Percentiles rank a stretch among this genome's conserved stretches.
phyloP scores from a whole-genome alignment of 2,888 invertebrate species.

The Sarcophaga variegata region DNA sequence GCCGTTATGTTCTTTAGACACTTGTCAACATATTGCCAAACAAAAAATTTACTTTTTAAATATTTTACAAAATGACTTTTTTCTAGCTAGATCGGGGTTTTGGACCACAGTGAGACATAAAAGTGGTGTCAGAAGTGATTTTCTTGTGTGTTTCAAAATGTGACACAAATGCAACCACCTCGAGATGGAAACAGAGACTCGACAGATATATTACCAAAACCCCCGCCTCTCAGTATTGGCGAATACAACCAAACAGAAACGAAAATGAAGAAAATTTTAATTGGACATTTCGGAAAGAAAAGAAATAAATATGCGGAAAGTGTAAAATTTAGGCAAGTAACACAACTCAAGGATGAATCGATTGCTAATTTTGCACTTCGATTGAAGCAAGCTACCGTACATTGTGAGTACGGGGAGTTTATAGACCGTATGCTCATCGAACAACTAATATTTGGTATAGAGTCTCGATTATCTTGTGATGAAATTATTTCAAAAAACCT shows the following conservation, averaged over 20 bases:
- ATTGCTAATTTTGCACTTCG: slow-evolving; percentile 46
- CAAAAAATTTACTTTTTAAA: no score
- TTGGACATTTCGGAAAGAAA: slow-evolving; percentile 23
- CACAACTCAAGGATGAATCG: slow-evolving; percentile 39
- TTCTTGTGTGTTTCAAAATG: no score
- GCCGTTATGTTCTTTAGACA: no score
- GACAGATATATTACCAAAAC: background rate
- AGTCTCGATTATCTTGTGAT: slow-evolving; percentile 58
- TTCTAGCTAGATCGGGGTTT: no score
- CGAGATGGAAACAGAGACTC: background rate
- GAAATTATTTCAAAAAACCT: slow-evolving; percentile 60
- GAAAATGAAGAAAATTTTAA: slow-evolving; percentile 36
- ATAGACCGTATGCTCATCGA: slow-evolving; percentile 64
- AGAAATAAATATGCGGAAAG: slow-evolving; percentile 40
- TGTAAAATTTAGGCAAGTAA: slow-evolving; percentile 48
- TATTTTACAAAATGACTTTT: no score
- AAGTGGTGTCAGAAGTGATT: no score
- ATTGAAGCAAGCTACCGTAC: slow-evolving; percentile 50
- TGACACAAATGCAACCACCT: no score
- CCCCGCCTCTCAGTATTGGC: slow-evolving; percentile 7
- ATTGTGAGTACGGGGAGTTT: slow-evolving; percentile 61
- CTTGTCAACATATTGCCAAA: no score
- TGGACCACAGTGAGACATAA: no score
- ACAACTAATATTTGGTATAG: slow-evolving; percentile 60
- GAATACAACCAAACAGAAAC: slow-evolving; percentile 8